phyloP scores from a whole-genome alignment of 2,888 invertebrate species.

The Siphlonurus alternatus region DNA sequence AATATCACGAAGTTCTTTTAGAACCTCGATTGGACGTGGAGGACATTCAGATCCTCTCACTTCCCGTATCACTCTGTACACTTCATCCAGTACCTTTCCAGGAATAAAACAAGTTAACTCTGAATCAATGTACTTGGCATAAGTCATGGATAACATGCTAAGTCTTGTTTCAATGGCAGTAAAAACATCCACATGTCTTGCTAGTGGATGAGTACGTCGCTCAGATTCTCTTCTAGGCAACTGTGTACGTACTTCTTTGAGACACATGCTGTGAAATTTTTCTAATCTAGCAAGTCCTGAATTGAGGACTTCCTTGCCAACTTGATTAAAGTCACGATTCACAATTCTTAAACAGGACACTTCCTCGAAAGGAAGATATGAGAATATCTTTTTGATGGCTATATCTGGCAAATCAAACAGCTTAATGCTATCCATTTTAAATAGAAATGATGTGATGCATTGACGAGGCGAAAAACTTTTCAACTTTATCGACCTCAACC shows the following conservation, averaged over 20 bases:
- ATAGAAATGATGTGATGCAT: too few relatives aligned
- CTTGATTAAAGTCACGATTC: conserved; percentile 54
- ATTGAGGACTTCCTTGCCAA: conserved; percentile 59
- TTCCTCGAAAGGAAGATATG: conserved; percentile 61
- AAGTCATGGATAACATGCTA: conserved; percentile 86
- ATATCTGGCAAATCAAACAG: conserved; percentile 54
- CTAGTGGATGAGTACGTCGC: conserved; percentile 63
- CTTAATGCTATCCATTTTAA: too few relatives aligned
- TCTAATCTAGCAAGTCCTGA: conserved; percentile 69
- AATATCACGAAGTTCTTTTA: conserved; percentile 79
- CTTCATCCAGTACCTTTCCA: conserved; percentile 83
- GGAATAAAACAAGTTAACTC: conserved; percentile 84
- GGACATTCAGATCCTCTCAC: conserved; percentile 48
- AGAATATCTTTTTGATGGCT: conserved; percentile 59
- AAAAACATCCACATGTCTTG: conserved; percentile 78
- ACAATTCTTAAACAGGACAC: conserved; percentile 63
- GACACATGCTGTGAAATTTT: conserved; percentile 51
- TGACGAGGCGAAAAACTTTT: too few relatives aligned
- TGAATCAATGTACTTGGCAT: conserved; percentile 69
- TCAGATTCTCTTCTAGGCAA: conserved; percentile 81
- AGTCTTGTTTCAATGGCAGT: conserved; percentile 81
- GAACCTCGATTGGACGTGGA: conserved; percentile 60
- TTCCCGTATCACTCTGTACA: conserved; percentile 50
- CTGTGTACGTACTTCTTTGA: conserved; percentile 62
- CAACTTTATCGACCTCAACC: too few relatives aligned